phyloP scores from a whole-genome alignment of 2,888 invertebrate species.

The Morpho achilles region DNA sequence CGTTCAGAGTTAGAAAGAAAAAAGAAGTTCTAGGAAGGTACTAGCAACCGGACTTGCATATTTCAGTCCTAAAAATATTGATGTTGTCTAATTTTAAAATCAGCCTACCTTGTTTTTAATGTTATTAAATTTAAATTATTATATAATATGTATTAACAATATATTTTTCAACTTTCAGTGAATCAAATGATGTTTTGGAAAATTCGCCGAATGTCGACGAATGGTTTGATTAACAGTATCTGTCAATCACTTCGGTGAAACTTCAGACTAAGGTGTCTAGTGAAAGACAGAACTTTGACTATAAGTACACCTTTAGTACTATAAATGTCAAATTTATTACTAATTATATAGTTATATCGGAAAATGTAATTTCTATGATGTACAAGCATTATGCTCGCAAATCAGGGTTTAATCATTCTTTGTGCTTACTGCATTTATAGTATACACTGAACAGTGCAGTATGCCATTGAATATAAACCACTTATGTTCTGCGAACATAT shows the following conservation, averaged over 20 bases:
- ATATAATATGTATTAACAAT: conserved; percentile 2
- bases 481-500: conserved; percentile 9
- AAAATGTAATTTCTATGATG: conserved; percentile 7
- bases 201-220: conserved; percentile 93
- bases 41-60: no score
- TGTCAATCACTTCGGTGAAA: conserved; percentile 24
- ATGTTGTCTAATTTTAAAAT: no score
- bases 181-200: conserved; percentile 90
- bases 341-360: conserved; percentile 1
- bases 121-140: conserved; percentile 1
- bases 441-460: neutral
- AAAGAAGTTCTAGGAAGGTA: no score
- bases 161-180: conserved; percentile 78
- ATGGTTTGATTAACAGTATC: conserved; percentile 77
- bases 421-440: conserved; percentile 14
- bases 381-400: conserved; percentile 10
- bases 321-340: conserved; percentile 6
- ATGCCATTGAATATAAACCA: conserved; percentile 11
- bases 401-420: conserved; percentile 7
- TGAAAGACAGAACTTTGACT: conserved; percentile 9
- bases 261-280: conserved; percentile 4
- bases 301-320: conserved; percentile 5
- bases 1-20: no score
- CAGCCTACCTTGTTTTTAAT: neutral
- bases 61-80: no score